Percentiles rank a stretch among this genome's conserved stretches.
Conservation (phyloP, 2,113 vertebrate genomes). For the Mirza zaza region DNA sequence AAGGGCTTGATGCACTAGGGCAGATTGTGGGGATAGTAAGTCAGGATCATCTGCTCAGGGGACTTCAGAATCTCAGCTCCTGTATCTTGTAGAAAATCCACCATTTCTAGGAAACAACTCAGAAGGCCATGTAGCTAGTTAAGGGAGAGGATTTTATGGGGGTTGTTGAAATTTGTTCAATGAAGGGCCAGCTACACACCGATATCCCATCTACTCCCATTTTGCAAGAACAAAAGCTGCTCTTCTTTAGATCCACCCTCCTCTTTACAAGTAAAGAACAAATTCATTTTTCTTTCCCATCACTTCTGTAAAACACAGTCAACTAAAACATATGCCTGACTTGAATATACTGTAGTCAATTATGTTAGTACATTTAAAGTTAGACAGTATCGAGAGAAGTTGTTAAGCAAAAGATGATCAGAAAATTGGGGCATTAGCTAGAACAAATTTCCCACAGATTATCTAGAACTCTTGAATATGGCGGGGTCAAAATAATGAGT, state of each 20-base stretch:
- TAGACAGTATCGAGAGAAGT: neutral
- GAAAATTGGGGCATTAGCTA: neutral
- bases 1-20: too few relatives aligned
- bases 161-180: too few relatives aligned
- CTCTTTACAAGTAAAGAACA: slow-evolving; percentile 13
- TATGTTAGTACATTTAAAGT: neutral
- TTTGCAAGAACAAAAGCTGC: neutral
- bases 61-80: too few relatives aligned
- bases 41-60: too few relatives aligned
- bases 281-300: neutral
- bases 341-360: neutral
- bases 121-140: too few relatives aligned
- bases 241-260: neutral
- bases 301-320: neutral
- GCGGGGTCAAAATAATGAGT: neutral
- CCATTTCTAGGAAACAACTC: too few relatives aligned
- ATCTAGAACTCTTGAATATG: neutral
- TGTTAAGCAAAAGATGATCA: neutral
- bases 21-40: too few relatives aligned
- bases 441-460: neutral
- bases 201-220: neutral
- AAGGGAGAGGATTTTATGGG: too few relatives aligned
- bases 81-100: too few relatives aligned
- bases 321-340: neutral
- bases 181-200: too few relatives aligned